A percentile compares a stretch with the other conserved stretches of the same genome.
Evolutionary conservation across 2,888 invertebrate genomes (phyloP).

Genomic region (Phorcus lineatus): DNA sequence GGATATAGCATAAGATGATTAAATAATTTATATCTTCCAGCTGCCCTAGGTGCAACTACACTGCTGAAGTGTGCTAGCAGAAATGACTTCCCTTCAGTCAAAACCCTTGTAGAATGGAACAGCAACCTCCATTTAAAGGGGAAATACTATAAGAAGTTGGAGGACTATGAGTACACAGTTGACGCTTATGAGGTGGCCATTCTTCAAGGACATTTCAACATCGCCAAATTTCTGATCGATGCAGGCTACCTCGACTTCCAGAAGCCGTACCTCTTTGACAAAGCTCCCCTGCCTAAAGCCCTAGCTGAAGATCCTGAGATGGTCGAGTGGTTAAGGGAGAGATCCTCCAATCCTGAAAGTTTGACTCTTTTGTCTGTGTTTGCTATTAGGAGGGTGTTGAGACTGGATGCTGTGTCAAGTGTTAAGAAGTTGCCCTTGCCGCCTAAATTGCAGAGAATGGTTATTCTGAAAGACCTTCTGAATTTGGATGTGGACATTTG

Average conservation of each 20-base stretch:
- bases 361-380: neutral
- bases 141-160: slow-evolving; percentile 41
- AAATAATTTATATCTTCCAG: slow-evolving; percentile 35
- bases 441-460: neutral
- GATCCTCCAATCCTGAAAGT: neutral
- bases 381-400: neutral
- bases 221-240: slow-evolving; percentile 47
- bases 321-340: neutral
- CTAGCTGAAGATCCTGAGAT: neutral
- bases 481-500: neutral
- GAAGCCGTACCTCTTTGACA: slow-evolving; percentile 12
- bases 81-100: slow-evolving; percentile 48
- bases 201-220: slow-evolving; percentile 49
- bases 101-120: slow-evolving; percentile 53
- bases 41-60: slow-evolving; percentile 58
- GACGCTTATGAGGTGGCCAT: slow-evolving; percentile 61
- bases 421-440: neutral
- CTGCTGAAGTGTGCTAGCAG: slow-evolving; percentile 56
- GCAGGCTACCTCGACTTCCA: slow-evolving; percentile 49
- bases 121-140: slow-evolving; percentile 51
- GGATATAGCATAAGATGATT: too few species aligned
- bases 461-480: neutral
- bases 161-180: slow-evolving; percentile 48
- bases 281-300: neutral
- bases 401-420: neutral